A percentile compares a stretch with the other conserved stretches of the same genome.
Evolutionary conservation across 1,140 invertebrate genomes (phyloP).

Genomic region (Parapsyche elsis): DNA sequence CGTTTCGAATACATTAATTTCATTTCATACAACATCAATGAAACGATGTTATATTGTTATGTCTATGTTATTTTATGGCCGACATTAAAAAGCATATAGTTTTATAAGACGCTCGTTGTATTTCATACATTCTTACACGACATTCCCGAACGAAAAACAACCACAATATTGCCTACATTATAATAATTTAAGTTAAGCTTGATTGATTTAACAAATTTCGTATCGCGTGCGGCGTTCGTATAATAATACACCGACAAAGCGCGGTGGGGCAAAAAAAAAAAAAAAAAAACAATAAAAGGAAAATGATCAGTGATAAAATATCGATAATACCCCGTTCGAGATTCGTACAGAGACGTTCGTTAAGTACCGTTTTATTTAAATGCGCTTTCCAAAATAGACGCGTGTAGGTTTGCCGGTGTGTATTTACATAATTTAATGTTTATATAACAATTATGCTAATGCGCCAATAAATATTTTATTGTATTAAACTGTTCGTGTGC

Average conservation of each 20-base stretch:
- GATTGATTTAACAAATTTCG: conserved; percentile 33
- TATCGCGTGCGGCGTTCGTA: conserved; percentile 19
- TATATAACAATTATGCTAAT: background rate
- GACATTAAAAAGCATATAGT: background rate
- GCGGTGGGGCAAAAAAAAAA: no score
- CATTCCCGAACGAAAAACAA: conserved; percentile 5
- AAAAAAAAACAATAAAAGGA: no score
- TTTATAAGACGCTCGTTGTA: background rate
- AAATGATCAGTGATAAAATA: no score
- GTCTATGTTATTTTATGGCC: conserved; percentile 2
- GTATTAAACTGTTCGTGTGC: no score
- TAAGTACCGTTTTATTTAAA: conserved; percentile 1
- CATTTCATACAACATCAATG: no score
- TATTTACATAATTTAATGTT: background rate
- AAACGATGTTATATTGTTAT: no score
- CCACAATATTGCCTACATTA: conserved; percentile 11
- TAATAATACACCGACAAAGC: conserved; percentile 7
- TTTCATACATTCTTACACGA: conserved; percentile 27
- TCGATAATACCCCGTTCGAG: no score
- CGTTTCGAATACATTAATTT: no score
- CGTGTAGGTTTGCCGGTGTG: background rate
- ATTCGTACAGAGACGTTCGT: background rate
- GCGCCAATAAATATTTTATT: background rate
- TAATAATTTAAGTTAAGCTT: conserved; percentile 12
- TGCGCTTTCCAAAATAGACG: background rate